Evolutionary conservation across 2,113 vertebrate species (phyloP), one percentile per base, ranked within the genome.

Genomic region (Cavia aperea): DNA sequence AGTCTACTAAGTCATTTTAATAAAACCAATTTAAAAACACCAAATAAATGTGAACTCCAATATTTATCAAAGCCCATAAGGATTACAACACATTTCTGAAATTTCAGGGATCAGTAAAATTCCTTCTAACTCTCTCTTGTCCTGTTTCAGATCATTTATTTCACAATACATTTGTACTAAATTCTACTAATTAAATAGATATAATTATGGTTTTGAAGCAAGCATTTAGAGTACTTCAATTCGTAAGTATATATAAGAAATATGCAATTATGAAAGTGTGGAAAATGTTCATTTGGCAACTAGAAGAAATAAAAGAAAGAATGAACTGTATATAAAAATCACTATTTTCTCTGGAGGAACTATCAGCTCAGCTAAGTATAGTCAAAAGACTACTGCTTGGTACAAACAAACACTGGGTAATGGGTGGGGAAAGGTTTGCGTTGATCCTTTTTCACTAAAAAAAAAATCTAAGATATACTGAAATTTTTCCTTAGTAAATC

Each of bases 1-100:
- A 95, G 49, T 94, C 62, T 81, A 63, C 86, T 81, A 95, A 88
- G 5, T 13, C 33, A 89, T 75, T 94, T 96, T 79, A 93, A 49
- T 84, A 81, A 95, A 93, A 92, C 2, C 43, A 96, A 86, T 73
- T 82, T 91, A 4, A 77, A 96, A 70, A 82, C 33, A 90, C 43
- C 51, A 79, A 91, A 81, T 66, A 87, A 91, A 89, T 78, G 51
- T 77, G 54, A 88, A 89, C 26, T 90, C 88, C 75, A 83, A 88
- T 54, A 89, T 46, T 62, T 90, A 49, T 10, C 73, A 23, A 93
- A 93, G 49, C 77, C 15, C 36, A 33, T 62, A 88, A 91, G 66
- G 91, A 88, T 62, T 51, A 66, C 36, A 95, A 93, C 5, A 88
- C 1, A 79, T 85, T 92, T 89, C 85, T 63, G 84, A 90, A n/a